phyloP scores from a whole-genome alignment of 2,888 invertebrate species.

The Monoplex corrugatus region DNA sequence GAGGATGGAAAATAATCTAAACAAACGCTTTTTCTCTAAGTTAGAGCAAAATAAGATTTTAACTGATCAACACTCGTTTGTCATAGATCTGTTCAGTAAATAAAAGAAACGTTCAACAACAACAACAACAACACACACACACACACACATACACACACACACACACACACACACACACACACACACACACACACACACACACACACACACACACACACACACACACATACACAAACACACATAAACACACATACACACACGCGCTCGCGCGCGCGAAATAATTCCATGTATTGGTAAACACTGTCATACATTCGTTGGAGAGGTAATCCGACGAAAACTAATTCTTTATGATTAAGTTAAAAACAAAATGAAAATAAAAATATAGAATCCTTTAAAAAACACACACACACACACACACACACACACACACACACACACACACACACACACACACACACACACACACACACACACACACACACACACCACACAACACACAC shows the following conservation, averaged over 20 bases:
- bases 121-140: not conserved
- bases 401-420: not conserved
- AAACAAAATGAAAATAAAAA: not conserved
- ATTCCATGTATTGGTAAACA: too few relatives aligned
- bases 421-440: not conserved
- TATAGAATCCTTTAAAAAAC: not conserved
- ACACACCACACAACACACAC: too few relatives aligned
- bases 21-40: not conserved
- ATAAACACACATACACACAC: too few relatives aligned
- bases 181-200: constrained; percentile 20
- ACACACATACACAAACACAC: not conserved
- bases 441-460: too few relatives aligned
- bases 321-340: too few relatives aligned
- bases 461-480: too few relatives aligned
- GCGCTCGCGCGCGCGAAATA: too few relatives aligned
- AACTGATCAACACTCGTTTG: not conserved
- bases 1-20: not conserved
- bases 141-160: not conserved
- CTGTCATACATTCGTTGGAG: too few relatives aligned
- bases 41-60: too few relatives aligned
- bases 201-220: constrained; percentile 37
- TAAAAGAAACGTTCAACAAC: not conserved
- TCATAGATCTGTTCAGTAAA: not conserved
- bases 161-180: not conserved
- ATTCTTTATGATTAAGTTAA: not conserved